Conservation (phyloP, 2,888 invertebrate genomes). For the Bombyx huttoni region DNA sequence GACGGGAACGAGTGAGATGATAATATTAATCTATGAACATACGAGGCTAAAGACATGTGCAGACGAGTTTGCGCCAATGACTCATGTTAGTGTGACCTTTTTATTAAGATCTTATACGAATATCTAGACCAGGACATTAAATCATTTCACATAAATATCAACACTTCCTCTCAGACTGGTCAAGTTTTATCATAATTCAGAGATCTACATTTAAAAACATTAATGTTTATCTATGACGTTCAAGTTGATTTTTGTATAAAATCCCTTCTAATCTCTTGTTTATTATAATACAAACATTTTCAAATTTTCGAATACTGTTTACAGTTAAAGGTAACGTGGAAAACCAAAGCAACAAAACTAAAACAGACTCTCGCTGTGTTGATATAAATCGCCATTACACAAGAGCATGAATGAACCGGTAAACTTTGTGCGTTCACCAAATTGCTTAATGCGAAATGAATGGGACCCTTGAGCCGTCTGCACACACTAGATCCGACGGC, state of each 20-base stretch:
- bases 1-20: constrained; percentile 36
- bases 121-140: constrained; percentile 23
- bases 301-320: too few relatives aligned
- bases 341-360: not conserved
- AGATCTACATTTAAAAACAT: too few relatives aligned
- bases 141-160: constrained; percentile 13
- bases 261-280: too few relatives aligned
- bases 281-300: too few relatives aligned
- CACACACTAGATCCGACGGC: constrained; percentile 38
- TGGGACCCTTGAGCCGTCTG: constrained; percentile 55
- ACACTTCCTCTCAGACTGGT: constrained; percentile 15
- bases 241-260: too few relatives aligned
- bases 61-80: constrained; percentile 46
- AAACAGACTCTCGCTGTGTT: not conserved
- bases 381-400: constrained; percentile 30
- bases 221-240: too few relatives aligned
- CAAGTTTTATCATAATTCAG: not conserved
- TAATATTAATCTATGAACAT: constrained; percentile 33
- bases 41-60: constrained; percentile 30
- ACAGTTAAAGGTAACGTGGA: not conserved
- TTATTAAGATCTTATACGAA: constrained; percentile 14
- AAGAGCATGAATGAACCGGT: constrained; percentile 60
- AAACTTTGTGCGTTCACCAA: constrained; percentile 59
- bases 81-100: constrained; percentile 34
- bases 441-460: constrained; percentile 69